Conservation (phyloP, 2,113 vertebrate genomes). For the Eulemur rufifrons region DNA sequence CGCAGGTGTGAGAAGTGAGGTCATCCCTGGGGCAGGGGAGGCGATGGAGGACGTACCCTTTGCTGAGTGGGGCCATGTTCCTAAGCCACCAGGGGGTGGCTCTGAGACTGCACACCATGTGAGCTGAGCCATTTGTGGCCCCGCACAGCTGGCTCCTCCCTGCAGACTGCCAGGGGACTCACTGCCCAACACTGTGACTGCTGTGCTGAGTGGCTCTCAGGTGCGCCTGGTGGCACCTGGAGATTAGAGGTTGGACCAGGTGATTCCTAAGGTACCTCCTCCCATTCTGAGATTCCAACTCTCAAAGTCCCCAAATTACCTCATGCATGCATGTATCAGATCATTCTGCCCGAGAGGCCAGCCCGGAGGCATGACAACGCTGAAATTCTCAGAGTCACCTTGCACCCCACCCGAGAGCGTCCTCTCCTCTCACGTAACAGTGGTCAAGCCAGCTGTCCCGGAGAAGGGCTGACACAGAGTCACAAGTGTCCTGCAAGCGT, state of each 20-base stretch:
- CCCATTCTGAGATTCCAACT: neutral
- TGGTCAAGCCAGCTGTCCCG: neutral
- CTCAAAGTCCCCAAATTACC: neutral
- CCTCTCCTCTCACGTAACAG: neutral
- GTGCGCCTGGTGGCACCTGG: neutral
- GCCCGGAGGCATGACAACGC: neutral
- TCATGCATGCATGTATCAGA: neutral
- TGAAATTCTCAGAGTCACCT: neutral
- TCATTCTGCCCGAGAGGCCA: neutral
- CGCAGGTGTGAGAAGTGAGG: neutral
- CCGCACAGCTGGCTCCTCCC: neutral
- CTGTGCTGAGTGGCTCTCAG: neutral
- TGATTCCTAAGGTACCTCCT: neutral
- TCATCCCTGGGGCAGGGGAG: neutral
- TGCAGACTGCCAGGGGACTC: neutral
- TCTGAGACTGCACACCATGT: neutral
- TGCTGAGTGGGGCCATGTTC: too few species aligned
- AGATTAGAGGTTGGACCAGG: neutral
- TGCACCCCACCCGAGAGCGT: neutral
- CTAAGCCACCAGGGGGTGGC: neutral
- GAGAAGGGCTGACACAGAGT: neutral
- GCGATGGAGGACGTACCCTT: neutral
- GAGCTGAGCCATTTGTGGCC: neutral
- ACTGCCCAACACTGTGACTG: neutral
- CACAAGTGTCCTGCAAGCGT: neutral